These are phyloP conservation scores for Steromphala cineraria DNA, from an alignment of 2,888 invertebrate species.

Conservation along the genomic window DNA sequence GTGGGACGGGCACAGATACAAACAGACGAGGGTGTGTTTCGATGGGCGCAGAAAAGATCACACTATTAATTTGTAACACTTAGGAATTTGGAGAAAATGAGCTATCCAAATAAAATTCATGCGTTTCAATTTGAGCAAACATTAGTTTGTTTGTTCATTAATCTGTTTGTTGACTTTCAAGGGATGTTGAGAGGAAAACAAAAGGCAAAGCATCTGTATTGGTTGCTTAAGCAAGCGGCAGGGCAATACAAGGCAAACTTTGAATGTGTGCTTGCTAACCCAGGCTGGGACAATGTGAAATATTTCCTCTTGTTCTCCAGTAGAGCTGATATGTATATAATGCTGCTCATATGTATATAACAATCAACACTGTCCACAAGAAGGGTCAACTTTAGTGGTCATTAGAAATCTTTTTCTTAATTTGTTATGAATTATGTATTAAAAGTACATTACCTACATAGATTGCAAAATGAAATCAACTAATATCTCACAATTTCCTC, in stretches of 20 bases:
- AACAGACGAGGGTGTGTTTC: constrained; percentile 3
- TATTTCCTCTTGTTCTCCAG: background rate
- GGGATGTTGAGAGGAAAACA: constrained; percentile 13
- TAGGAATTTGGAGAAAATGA: constrained; percentile 25
- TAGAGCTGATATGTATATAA: background rate
- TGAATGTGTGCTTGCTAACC: constrained; percentile 17
- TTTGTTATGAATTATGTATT: too few species aligned
- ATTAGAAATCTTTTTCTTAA: too few species aligned
- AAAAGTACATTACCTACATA: too few species aligned
- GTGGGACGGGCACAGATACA: background rate
- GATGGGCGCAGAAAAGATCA: background rate
- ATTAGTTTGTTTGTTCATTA: constrained; percentile 19
- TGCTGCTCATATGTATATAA: background rate
- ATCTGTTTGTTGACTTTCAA: constrained; percentile 21
- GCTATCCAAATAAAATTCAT: constrained; percentile 19
- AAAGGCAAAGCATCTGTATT: constrained; percentile 18
- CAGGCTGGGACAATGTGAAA: background rate
- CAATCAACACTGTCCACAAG: background rate
- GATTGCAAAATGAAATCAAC: too few species aligned
- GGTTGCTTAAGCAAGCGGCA: background rate
- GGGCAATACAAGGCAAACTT: constrained; percentile 12
- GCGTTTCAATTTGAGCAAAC: constrained; percentile 22
- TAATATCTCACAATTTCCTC: too few species aligned
- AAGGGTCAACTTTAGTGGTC: too few species aligned
- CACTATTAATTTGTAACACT: constrained; percentile 23